Evolutionary conservation across 2,888 invertebrate species (phyloP), one percentile per base, ranked within the genome.

Genomic region (Tipula lateralis): DNA sequence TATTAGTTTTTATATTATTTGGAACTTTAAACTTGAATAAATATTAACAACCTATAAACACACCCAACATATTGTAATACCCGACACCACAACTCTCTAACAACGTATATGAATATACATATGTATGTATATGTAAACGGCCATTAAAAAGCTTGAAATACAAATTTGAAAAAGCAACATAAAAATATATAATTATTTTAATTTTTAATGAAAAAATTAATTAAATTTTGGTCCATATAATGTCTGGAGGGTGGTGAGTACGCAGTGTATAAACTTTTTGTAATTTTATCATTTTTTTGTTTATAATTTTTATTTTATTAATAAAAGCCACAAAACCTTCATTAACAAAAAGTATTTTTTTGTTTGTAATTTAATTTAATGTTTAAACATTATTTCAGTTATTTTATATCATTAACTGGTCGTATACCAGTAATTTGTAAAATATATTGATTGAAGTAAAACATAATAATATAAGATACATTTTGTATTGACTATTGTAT

Each of bases 121-220:
- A 66, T 24, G 24, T 24, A 24, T 1, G 24, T 66, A n/a, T 50
- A 6, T 16, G 16, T 16, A 16, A 50, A 50, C 24, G 66, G 66
- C 66, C 24, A 66, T 66, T 66, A 66, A 66, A 66, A 66, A 24
- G 66, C 66, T 66, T 19, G 66, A 24, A 66, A 24, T 19, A 50
- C 44, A 50, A 50, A 50, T 50, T 50, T 16, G 16, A 50, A 16
- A 36, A 16, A 50, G 16, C 7, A 19, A 50, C 39, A 13, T 44
- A 44, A 44, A 16, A 44, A 44, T 13, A 44, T 16, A 66, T 66
- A 66, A 66, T 66, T 66, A 66, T 66, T 66, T 66, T 24, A 66
- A 66, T 66, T 66, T 66, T 66, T 66, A 66, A 66, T 66, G 66
- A 66, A 66, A 66, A 66, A 66, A 66, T 66, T 66, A 66, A 66